A percentile compares a stretch with the other conserved stretches of the same genome.
Conservation (phyloP, 2,888 invertebrate species). For the Drosophila kokeensis region DNA sequence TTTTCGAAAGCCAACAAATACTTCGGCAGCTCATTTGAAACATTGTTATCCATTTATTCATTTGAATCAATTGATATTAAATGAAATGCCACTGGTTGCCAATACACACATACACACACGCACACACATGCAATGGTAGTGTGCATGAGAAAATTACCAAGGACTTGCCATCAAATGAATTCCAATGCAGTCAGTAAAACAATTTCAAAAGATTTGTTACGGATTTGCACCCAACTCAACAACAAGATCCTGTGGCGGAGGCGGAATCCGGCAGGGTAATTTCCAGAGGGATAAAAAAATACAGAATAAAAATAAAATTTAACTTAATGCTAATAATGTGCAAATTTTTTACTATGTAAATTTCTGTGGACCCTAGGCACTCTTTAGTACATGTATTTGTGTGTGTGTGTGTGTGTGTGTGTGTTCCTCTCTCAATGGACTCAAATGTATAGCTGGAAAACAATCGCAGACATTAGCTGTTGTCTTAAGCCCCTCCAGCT, state of each 20-base stretch:
- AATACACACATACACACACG: not conserved
- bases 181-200: constrained; percentile 68
- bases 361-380: constrained; percentile 47
- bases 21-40: constrained; percentile 14
- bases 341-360: constrained; percentile 50
- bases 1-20: not conserved
- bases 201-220: constrained; percentile 68
- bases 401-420: constrained; percentile 9
- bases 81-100: constrained; percentile 36
- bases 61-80: constrained; percentile 45
- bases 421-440: constrained; percentile 29
- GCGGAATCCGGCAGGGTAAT: constrained; percentile 2
- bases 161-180: constrained; percentile 66
- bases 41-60: constrained; percentile 28
- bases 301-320: constrained; percentile 58
- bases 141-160: constrained; percentile 50
- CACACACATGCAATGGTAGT: constrained; percentile 13
- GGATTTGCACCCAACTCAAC: constrained; percentile 69
- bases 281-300: constrained; percentile 17
- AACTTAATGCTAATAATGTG: constrained; percentile 71
- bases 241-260: constrained; percentile 11
- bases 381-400: constrained; percentile 47
- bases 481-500: constrained; percentile 4
- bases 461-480: constrained; percentile 44
- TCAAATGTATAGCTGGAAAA: constrained; percentile 25